Evolutionary conservation across 2,888 invertebrate genomes (phyloP).

Genomic region (Drosophila nr. perissopoda): DNA sequence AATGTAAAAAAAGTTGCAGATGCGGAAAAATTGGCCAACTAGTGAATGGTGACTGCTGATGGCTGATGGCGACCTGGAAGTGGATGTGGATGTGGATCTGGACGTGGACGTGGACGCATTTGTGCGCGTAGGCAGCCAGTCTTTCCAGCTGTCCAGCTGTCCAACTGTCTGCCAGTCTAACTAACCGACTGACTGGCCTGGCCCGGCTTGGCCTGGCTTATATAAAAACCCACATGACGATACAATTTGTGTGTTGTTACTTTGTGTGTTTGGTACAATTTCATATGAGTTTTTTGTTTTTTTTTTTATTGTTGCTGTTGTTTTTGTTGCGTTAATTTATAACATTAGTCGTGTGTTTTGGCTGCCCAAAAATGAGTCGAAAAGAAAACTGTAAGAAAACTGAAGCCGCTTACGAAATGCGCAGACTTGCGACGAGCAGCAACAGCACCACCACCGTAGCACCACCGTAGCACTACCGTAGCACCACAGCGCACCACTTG

Average conservation of each 20-base stretch:
- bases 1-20: constrained; percentile 39
- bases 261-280: constrained; percentile 34
- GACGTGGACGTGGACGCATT: constrained; percentile 64
- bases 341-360: constrained; percentile 58
- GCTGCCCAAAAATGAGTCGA: constrained; percentile 51
- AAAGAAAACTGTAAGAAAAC: constrained; percentile 61
- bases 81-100: constrained; percentile 54
- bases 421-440: constrained; percentile 51
- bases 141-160: constrained; percentile 7
- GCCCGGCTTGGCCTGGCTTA: constrained; percentile 53
- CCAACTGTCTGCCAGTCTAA: constrained; percentile 13
- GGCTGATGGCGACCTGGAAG: constrained; percentile 60
- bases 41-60: constrained; percentile 13
- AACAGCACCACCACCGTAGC: constrained; percentile 12
- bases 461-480: constrained; percentile 21
- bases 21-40: constrained; percentile 74
- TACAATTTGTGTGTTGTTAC: constrained; percentile 53
- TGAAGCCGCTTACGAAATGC: constrained; percentile 65
- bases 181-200: constrained; percentile 33
- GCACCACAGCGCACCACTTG: constrained; percentile 30
- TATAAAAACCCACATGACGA: constrained; percentile 66
- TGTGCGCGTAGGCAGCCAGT: constrained; percentile 66
- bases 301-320: constrained; percentile 45
- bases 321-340: constrained; percentile 67
- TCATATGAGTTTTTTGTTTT: constrained; percentile 28